phyloP scores from a whole-genome alignment of 2,888 invertebrate genomes.

The Mimachlamys varia region DNA sequence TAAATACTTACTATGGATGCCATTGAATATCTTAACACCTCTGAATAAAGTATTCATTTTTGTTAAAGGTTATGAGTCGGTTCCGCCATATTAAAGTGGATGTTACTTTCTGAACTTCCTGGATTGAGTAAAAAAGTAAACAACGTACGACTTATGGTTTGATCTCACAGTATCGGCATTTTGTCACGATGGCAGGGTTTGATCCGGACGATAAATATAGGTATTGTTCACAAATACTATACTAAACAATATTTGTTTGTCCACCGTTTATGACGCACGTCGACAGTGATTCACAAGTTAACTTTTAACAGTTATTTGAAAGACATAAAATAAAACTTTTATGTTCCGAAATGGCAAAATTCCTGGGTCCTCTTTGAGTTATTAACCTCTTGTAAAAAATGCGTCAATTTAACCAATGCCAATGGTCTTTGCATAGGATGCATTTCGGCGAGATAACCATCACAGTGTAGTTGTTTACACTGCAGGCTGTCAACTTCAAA shows the following conservation, averaged over 20 bases:
- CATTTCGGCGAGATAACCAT: too few species aligned
- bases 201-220: constrained; percentile 57
- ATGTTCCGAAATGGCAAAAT: not conserved
- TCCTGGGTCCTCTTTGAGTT: not conserved
- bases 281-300: constrained; percentile 25
- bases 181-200: constrained; percentile 53
- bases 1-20: not conserved
- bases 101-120: constrained; percentile 50
- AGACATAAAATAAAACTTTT: constrained; percentile 36
- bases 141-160: constrained; percentile 34
- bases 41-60: not conserved
- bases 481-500: not conserved
- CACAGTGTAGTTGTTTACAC: not conserved
- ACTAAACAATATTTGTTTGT: not conserved
- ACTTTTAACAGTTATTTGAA: not conserved
- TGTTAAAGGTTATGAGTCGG: constrained; percentile 7
- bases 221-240: constrained; percentile 39
- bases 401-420: not conserved
- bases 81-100: constrained; percentile 53
- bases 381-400: not conserved
- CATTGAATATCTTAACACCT: not conserved
- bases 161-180: not conserved
- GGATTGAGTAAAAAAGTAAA: constrained; percentile 40
- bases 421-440: not conserved
- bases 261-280: not conserved